Conservation (phyloP, 2,888 invertebrate genomes). For the Automeris io region DNA sequence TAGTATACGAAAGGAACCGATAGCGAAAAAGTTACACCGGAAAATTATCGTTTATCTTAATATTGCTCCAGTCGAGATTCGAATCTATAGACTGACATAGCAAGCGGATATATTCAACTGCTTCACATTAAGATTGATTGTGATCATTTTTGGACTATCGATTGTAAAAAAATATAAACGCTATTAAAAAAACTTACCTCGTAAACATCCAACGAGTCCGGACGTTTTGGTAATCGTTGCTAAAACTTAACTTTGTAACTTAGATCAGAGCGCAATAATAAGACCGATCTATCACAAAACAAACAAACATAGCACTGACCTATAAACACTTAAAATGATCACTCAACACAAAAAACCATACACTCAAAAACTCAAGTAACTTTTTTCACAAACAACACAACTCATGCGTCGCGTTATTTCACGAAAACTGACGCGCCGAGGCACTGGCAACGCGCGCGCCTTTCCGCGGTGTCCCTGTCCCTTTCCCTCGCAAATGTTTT, state of each 20-base stretch:
- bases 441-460: slow-evolving; percentile 25
- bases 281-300: background rate
- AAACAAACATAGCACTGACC: background rate
- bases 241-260: background rate
- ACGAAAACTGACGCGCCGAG: slow-evolving; percentile 37
- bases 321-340: background rate
- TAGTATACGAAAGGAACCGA: no score
- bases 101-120: no score
- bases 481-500: slow-evolving; percentile 8
- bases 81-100: no score
- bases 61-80: no score
- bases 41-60: no score
- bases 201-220: slow-evolving; percentile 27
- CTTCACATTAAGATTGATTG: no score
- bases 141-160: no score
- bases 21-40: no score
- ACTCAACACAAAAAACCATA: background rate
- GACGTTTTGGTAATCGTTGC: slow-evolving; percentile 4
- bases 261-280: background rate
- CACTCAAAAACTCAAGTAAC: background rate
- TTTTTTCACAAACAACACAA: slow-evolving; percentile 15
- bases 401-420: slow-evolving; percentile 22
- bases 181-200: slow-evolving; percentile 29
- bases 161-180: no score
- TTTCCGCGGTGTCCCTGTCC: slow-evolving; percentile 17